Evolutionary conservation across 2,797 vertebrate species (phyloP).

Genomic region (Hippopotamyrus pictus): DNA sequence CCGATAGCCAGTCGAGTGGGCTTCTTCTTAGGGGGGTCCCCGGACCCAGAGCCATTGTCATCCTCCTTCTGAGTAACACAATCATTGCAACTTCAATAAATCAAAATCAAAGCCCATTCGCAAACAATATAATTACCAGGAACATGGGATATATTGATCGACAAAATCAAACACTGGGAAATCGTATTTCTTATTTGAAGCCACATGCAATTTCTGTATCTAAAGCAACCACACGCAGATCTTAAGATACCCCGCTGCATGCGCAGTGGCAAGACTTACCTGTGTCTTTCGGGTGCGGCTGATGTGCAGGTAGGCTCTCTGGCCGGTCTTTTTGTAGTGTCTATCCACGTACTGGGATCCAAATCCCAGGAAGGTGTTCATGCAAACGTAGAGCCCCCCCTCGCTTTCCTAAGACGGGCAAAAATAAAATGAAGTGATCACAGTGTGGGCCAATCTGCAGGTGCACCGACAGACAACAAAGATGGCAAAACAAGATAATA

Average conservation of each 20-base stretch:
- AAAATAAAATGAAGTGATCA: not conserved
- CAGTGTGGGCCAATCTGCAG: not conserved
- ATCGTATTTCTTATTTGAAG: not conserved
- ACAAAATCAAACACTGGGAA: not conserved
- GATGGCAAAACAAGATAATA: not conserved
- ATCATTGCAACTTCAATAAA: not conserved
- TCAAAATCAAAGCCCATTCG: not conserved
- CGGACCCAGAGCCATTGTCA: slow-evolving; percentile 74
- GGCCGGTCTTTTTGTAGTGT: slow-evolving; percentile 79
- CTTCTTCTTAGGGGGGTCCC: slow-evolving; percentile 96
- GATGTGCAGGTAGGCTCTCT: slow-evolving; percentile 89
- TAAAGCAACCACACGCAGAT: not conserved
- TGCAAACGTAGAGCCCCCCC: slow-evolving; percentile 91
- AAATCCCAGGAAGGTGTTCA: slow-evolving; percentile 96
- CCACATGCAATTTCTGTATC: not conserved
- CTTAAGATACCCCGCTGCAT: not conserved
- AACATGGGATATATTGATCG: not conserved
- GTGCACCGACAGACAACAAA: not conserved
- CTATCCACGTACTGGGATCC: slow-evolving; percentile 87
- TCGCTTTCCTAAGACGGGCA: slow-evolving; percentile 75
- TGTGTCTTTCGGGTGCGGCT: slow-evolving; percentile 77
- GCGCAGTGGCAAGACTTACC: slow-evolving; percentile 39
- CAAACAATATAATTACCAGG: not conserved
- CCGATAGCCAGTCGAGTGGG: slow-evolving; percentile 94
- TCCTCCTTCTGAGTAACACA: slow-evolving; percentile 76